Conservation (phyloP, 35 echinoderm and acorn worm species). For the Holothuria glaberrima region DNA sequence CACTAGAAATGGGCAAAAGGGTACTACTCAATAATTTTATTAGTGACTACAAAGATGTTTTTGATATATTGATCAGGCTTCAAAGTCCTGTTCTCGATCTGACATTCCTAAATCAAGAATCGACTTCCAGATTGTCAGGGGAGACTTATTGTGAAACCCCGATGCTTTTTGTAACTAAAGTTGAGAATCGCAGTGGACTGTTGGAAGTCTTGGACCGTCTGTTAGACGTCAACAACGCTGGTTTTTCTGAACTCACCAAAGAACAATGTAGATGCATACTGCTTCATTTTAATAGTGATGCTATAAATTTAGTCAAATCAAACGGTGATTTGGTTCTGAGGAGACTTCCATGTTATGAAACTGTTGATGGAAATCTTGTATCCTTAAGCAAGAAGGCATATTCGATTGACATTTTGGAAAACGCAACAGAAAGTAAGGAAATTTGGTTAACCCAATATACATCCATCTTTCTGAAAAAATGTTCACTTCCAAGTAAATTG, state of each 20-base stretch:
- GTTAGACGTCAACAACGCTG: neutral
- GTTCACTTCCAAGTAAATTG: neutral
- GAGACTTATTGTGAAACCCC: too few species aligned
- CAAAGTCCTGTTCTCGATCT: neutral
- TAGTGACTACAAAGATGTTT: too few species aligned
- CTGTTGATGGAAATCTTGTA: conserved; percentile 28
- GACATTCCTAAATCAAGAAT: too few species aligned
- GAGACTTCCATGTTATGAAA: conserved; percentile 62
- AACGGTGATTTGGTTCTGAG: neutral
- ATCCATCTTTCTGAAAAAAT: conserved; percentile 30
- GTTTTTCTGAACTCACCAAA: neutral
- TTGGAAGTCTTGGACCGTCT: conserved; percentile 5
- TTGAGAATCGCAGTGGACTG: neutral
- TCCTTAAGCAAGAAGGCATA: neutral
- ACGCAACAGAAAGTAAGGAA: neutral
- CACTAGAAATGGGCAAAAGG: conserved; percentile 3
- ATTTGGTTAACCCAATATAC: neutral
- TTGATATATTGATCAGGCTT: too few species aligned
- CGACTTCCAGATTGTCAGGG: too few species aligned
- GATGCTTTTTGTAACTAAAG: neutral
- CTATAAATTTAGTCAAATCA: neutral
- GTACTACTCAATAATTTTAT: neutral
- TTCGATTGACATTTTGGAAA: neutral
- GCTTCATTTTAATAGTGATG: neutral
- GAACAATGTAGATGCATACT: neutral